These are phyloP conservation scores for Sitta europaea DNA, from an alignment of 2,113 vertebrate species.

Conservation along the genomic window DNA sequence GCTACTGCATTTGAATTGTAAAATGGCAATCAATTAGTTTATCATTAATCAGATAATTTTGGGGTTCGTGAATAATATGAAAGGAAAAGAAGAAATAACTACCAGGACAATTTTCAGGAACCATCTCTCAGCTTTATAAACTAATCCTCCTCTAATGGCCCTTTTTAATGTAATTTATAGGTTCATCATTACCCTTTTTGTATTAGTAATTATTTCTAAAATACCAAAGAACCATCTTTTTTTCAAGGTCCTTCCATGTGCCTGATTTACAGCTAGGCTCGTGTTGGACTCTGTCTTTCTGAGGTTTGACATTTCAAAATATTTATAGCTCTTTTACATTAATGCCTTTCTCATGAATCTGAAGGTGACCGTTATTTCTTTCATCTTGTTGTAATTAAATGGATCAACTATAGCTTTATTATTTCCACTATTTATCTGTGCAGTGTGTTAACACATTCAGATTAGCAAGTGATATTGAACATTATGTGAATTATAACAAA, in stretches of 20 bases:
- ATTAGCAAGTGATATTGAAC: constrained; percentile 76
- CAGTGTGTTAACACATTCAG: constrained; percentile 73
- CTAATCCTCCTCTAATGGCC: constrained; percentile 93
- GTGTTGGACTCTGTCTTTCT: constrained; percentile 93
- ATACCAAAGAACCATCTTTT: constrained; percentile 99
- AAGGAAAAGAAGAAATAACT: constrained; percentile 85
- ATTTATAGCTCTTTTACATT: constrained; percentile 99
- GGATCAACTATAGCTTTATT: constrained; percentile 85
- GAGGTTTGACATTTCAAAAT: constrained; percentile 99
- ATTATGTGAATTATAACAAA: constrained; percentile 79
- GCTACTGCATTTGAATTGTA: constrained; percentile 57
- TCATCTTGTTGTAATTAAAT: constrained; percentile 92
- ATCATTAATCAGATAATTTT: constrained; percentile 84
- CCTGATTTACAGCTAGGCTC: constrained; percentile 89
- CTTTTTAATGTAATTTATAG: constrained; percentile 97
- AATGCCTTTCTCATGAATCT: constrained; percentile 92
- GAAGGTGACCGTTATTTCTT: constrained; percentile 97
- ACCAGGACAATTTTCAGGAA: constrained; percentile 85
- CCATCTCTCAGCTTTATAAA: constrained; percentile 95
- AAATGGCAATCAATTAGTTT: constrained; percentile 83
- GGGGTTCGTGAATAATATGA: constrained; percentile 78
- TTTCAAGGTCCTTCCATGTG: constrained; percentile 83
- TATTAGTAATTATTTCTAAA: constrained; percentile 99
- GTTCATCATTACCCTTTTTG: constrained; percentile 98
- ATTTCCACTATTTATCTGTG: constrained; percentile 86